These are phyloP conservation scores for Nymphalis c-album DNA, from an alignment of 2,888 invertebrate genomes.

Conservation along the genomic window DNA sequence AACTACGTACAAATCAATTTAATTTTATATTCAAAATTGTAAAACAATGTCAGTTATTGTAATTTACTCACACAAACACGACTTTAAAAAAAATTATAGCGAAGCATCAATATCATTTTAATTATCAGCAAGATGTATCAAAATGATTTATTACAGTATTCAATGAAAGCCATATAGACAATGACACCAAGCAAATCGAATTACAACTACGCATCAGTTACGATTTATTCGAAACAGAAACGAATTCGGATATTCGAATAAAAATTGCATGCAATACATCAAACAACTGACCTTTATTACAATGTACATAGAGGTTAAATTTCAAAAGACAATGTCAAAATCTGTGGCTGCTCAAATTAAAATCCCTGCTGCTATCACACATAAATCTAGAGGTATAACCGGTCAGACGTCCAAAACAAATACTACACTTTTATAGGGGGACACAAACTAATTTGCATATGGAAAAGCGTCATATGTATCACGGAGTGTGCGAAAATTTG, in stretches of 20 bases:
- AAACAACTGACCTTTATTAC: not conserved
- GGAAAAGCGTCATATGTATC: conserved; percentile 71
- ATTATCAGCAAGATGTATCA: not conserved
- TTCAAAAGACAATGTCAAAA: conserved; percentile 16
- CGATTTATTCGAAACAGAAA: conserved; percentile 34
- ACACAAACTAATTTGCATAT: conserved; percentile 74
- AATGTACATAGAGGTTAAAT: conserved; percentile 10
- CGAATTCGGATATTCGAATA: conserved; percentile 25
- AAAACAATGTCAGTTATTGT: no score
- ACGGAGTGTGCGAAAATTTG: conserved; percentile 46
- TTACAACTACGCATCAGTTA: conserved; percentile 34
- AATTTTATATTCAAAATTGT: no score
- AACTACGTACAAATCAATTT: no score
- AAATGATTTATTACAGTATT: conserved; percentile 14
- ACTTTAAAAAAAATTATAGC: not conserved
- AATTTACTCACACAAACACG: no score
- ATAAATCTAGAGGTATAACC: conserved; percentile 49
- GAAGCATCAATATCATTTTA: not conserved
- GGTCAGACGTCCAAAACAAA: conserved; percentile 73
- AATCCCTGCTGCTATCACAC: conserved; percentile 39
- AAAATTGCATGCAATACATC: conserved; percentile 6
- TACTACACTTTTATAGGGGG: conserved; percentile 69
- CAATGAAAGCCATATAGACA: conserved; percentile 31
- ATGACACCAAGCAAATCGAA: conserved; percentile 35
- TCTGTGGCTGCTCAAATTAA: conserved; percentile 38